These are phyloP conservation scores for Echinarachnius parma DNA, from an alignment of 53 echinoderm and acorn worm species.

Conservation along the genomic window DNA sequence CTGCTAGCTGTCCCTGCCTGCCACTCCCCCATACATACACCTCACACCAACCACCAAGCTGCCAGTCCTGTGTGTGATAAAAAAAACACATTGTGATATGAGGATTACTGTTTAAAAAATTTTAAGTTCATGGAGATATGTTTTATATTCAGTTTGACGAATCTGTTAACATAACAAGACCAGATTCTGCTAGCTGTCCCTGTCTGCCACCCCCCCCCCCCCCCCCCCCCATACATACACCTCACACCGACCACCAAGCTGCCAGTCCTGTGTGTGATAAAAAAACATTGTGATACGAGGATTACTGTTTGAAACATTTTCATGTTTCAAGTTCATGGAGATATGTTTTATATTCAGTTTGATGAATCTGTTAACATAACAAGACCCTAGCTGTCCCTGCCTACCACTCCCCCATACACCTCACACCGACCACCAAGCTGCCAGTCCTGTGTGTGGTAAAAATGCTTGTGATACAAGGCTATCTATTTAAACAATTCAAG, in stretches of 20 bases:
- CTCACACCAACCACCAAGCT: constrained; percentile 96
- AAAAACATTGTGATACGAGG: not conserved
- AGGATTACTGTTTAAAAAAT: too few species aligned
- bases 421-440: constrained; percentile 98
- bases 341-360: not conserved
- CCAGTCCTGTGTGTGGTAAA: constrained; percentile 70
- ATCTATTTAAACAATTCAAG: too few species aligned
- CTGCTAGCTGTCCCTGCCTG: constrained; percentile 92
- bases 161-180: too few species aligned
- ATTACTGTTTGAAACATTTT: too few species aligned
- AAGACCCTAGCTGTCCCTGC: constrained; percentile 93
- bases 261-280: constrained; percentile 77
- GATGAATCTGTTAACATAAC: too few species aligned
- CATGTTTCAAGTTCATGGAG: too few species aligned
- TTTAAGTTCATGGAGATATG: too few species aligned
- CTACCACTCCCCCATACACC: constrained; percentile 87
- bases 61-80: constrained; percentile 78
- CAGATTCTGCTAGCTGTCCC: constrained; percentile 94
- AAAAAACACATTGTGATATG: not conserved
- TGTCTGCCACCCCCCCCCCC: constrained; percentile 91
- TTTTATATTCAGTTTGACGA: too few species aligned
- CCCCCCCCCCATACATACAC: constrained; percentile 97
- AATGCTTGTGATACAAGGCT: too few species aligned
- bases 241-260: constrained; percentile 96
- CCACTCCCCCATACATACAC: constrained; percentile 96